A percentile compares a stretch with the other conserved stretches of the same genome.
Conservation (phyloP, 2,888 invertebrate genomes). For the Leptinotarsa juncta region DNA sequence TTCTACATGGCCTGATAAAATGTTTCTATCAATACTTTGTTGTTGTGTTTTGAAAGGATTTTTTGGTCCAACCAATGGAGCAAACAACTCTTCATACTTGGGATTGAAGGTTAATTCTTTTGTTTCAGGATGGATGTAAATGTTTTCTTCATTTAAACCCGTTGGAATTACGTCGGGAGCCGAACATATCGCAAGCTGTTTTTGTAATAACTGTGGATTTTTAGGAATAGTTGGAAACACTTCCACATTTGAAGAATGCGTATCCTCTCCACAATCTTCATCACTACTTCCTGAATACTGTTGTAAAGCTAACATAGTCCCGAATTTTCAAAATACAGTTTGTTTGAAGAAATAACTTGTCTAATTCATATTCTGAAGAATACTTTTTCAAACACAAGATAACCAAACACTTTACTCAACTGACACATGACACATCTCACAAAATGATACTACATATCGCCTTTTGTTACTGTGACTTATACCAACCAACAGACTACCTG, state of each 20-base stretch:
- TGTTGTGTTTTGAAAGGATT: constrained; percentile 95
- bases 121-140: constrained; percentile 80
- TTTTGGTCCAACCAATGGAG: constrained; percentile 90
- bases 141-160: constrained; percentile 76
- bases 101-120: constrained; percentile 92
- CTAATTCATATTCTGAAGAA: no score
- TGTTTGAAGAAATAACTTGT: no score
- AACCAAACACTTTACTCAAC: no score
- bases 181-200: constrained; percentile 78
- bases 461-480: no score
- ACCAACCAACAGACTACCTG: no score
- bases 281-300: constrained; percentile 81
- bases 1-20: constrained; percentile 93
- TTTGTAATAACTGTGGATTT: constrained; percentile 71
- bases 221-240: constrained; percentile 13
- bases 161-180: constrained; percentile 87
- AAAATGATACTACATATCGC: no score
- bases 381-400: no score
- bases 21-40: constrained; percentile 88
- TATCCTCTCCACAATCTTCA: constrained; percentile 67
- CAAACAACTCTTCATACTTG: constrained; percentile 93
- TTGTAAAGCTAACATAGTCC: constrained; percentile 77
- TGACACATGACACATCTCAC: no score
- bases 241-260: constrained; percentile 4
- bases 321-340: no score